Evolutionary conservation across 92 coral and sea anemone species (phyloP).

Genomic region (Blastomussa wellsi): DNA sequence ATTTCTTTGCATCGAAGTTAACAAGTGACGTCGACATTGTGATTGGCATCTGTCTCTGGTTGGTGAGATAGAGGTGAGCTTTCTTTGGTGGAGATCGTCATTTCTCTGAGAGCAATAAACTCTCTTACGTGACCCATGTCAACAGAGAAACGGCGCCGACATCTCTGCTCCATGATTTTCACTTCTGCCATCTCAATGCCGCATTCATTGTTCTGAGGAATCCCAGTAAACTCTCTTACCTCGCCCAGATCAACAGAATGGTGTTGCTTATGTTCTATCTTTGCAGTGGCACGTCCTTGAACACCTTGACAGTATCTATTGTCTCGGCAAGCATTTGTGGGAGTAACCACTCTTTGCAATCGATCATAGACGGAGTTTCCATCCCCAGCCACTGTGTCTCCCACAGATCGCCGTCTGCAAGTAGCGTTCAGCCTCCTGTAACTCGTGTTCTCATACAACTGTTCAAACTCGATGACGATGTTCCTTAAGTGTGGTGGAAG

Average conservation of each 20-base stretch:
- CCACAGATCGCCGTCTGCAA: conserved; percentile 2
- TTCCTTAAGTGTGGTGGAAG: conserved; percentile 27
- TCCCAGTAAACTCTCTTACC: background rate
- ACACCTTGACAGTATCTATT: background rate
- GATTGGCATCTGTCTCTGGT: background rate
- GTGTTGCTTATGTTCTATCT: background rate
- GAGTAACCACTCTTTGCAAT: background rate
- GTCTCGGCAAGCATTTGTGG: background rate
- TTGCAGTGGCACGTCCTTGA: background rate
- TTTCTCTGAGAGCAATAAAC: conserved; percentile 36
- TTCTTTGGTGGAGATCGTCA: background rate
- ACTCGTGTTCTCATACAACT: conserved; percentile 25
- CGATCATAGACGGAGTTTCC: conserved; percentile 12
- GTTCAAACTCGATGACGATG: conserved; percentile 28
- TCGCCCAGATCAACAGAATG: conserved; percentile 1
- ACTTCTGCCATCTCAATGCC: background rate
- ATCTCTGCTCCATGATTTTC: background rate
- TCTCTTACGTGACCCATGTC: conserved; percentile 36
- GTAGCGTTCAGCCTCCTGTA: conserved; percentile 7
- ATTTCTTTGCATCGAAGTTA: background rate
- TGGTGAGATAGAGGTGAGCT: background rate
- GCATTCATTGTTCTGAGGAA: background rate
- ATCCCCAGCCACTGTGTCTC: background rate
- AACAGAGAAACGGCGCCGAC: conserved; percentile 35
- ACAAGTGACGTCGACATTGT: background rate